These are phyloP conservation scores for Sebastes nivosus DNA, from an alignment of 2,797 vertebrate genomes.

Conservation along the genomic window DNA sequence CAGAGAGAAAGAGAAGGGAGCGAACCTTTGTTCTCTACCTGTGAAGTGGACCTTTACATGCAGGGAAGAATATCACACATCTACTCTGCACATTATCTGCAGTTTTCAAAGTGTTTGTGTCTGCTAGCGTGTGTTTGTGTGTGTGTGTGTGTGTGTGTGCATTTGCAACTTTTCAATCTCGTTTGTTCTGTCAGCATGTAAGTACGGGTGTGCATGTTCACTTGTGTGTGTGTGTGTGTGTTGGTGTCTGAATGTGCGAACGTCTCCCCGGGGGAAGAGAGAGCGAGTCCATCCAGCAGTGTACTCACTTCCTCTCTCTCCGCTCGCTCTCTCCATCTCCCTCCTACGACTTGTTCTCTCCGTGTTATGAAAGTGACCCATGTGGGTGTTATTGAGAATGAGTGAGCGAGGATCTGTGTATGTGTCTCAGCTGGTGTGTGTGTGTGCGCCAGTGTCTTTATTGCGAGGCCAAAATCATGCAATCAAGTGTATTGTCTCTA, in stretches of 20 bases:
- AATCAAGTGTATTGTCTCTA: conserved; percentile 63
- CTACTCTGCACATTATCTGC: conserved; percentile 41
- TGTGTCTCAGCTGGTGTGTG: conserved; percentile 37
- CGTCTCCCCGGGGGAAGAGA: conserved; percentile 52
- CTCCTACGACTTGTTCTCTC: conserved; percentile 78
- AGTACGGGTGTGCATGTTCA: conserved; percentile 10
- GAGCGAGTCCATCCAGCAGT: conserved; percentile 69
- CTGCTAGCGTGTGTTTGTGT: neutral
- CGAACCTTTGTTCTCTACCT: conserved; percentile 62
- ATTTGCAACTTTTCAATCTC: conserved; percentile 42
- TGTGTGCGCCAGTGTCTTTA: conserved; percentile 34
- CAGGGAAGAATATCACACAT: conserved; percentile 28
- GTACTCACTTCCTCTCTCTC: conserved; percentile 70
- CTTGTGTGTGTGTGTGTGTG: conserved; percentile 12
- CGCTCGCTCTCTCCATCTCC: conserved; percentile 66
- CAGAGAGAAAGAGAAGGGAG: conserved; percentile 19
- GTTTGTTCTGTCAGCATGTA: conserved; percentile 44
- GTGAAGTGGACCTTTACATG: conserved; percentile 66
- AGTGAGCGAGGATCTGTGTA: conserved; percentile 62
- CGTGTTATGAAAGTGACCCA: conserved; percentile 83
- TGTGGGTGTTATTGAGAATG: conserved; percentile 82
- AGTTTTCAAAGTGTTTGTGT: conserved; percentile 32
- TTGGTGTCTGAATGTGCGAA: conserved; percentile 48
- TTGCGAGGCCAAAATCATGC: conserved; percentile 60
- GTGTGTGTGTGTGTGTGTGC: neutral